A percentile compares a stretch with the other conserved stretches of the same genome.
Evolutionary conservation across 2,888 invertebrate genomes (phyloP).

Genomic region (Acrobasis suavella): DNA sequence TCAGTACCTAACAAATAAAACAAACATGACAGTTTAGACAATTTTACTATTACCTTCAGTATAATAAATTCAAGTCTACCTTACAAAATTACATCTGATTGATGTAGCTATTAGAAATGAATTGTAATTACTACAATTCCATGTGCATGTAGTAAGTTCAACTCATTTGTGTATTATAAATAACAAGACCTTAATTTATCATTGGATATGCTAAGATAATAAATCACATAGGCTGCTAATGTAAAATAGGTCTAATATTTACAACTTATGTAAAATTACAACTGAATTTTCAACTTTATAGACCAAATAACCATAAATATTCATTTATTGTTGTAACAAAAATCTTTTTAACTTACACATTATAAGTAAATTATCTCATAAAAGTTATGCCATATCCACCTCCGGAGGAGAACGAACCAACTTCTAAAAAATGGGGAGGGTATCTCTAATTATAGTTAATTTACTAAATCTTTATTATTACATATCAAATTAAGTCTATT

Average conservation of each 20-base stretch:
- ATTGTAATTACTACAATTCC: conserved; percentile 50
- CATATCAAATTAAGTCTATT: neutral
- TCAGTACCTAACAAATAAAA: conserved; percentile 26
- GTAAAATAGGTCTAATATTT: conserved; percentile 39
- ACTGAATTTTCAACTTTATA: conserved; percentile 7
- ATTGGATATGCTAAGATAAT: conserved; percentile 59
- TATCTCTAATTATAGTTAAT: neutral
- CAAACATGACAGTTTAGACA: conserved; percentile 39
- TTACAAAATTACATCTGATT: conserved; percentile 58
- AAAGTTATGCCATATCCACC: too few relatives aligned
- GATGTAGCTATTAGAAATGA: conserved; percentile 56
- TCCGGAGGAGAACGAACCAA: too few relatives aligned
- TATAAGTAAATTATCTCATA: too few relatives aligned
- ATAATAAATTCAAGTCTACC: conserved; percentile 47
- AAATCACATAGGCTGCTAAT: conserved; percentile 57
- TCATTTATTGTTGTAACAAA: too few relatives aligned
- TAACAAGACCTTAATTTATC: conserved; percentile 41
- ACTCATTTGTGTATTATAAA: conserved; percentile 49
- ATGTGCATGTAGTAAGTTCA: conserved; percentile 45
- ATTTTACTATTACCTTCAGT: conserved; percentile 37
- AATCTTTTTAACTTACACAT: too few relatives aligned
- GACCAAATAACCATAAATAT: conserved; percentile 6
- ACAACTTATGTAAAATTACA: conserved; percentile 28
- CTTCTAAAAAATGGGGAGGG: neutral
- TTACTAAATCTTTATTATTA: neutral